Conservation (phyloP, 1,140 invertebrate species). For the Bathynomus jamesi region DNA sequence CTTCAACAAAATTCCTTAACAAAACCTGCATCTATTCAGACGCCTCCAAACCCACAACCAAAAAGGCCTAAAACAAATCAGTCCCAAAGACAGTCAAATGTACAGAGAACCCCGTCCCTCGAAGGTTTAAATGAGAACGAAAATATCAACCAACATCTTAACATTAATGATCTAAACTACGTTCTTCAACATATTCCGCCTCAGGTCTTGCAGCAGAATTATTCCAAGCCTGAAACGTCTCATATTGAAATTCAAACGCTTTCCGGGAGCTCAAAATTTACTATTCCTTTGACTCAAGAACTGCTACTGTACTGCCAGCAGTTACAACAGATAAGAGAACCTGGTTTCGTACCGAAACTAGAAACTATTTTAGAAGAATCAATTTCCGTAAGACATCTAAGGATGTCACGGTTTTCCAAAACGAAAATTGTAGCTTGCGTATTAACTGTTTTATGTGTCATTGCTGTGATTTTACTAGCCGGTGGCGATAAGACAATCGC, state of each 20-base stretch:
- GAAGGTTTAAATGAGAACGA: neutral
- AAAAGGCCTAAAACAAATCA: too few species aligned
- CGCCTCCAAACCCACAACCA: too few species aligned
- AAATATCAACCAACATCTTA: neutral
- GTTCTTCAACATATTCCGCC: neutral
- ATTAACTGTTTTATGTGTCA: neutral
- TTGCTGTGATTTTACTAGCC: neutral
- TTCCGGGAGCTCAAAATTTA: neutral
- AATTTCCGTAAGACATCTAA: neutral
- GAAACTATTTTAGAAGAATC: neutral
- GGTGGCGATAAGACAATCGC: neutral
- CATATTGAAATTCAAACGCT: neutral
- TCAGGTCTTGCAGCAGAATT: neutral
- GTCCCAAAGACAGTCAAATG: neutral
- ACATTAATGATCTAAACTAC: neutral
- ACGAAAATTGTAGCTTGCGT: neutral
- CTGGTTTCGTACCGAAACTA: neutral
- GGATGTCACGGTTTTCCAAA: neutral
- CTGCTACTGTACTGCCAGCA: neutral
- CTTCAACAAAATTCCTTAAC: too few species aligned
- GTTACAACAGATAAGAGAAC: neutral
- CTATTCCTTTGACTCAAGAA: neutral
- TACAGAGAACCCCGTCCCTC: neutral
- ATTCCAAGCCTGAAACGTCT: neutral
- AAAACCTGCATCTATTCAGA: too few species aligned